Evolutionary conservation across 1,140 invertebrate species (phyloP).

Genomic region (Drosophila melanogaster): DNA sequence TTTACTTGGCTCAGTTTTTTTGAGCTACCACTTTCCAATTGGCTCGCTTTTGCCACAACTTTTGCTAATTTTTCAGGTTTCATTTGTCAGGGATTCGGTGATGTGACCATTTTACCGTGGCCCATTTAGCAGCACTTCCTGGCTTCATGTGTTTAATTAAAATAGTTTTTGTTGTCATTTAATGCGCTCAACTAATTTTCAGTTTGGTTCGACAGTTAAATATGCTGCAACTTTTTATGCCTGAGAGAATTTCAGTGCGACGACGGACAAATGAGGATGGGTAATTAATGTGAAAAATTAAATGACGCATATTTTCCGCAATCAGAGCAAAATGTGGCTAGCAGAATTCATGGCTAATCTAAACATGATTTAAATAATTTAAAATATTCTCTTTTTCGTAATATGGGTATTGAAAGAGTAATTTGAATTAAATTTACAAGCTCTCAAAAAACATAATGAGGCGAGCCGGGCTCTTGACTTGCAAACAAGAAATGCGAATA

Average conservation of each 20-base stretch:
- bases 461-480: neutral
- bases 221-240: constrained; percentile 37
- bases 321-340: neutral
- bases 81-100: constrained; percentile 10
- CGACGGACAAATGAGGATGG: constrained; percentile 37
- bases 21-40: constrained; percentile 24
- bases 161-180: constrained; percentile 42
- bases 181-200: constrained; percentile 71
- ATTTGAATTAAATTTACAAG: constrained; percentile 6
- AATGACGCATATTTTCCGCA: constrained; percentile 31
- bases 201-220: constrained; percentile 47
- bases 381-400: neutral
- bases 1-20: constrained; percentile 22
- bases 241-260: neutral
- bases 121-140: constrained; percentile 5
- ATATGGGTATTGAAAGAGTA: neutral
- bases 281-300: constrained; percentile 50
- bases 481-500: constrained; percentile 8
- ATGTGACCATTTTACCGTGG: constrained; percentile 6
- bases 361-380: neutral
- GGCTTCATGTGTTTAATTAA: constrained; percentile 56
- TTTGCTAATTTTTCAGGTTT: constrained; percentile 22
- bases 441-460: neutral
- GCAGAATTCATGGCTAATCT: constrained; percentile 15
- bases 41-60: constrained; percentile 29